phyloP scores from a whole-genome alignment of 2,113 vertebrate species.

The Numida meleagris region DNA sequence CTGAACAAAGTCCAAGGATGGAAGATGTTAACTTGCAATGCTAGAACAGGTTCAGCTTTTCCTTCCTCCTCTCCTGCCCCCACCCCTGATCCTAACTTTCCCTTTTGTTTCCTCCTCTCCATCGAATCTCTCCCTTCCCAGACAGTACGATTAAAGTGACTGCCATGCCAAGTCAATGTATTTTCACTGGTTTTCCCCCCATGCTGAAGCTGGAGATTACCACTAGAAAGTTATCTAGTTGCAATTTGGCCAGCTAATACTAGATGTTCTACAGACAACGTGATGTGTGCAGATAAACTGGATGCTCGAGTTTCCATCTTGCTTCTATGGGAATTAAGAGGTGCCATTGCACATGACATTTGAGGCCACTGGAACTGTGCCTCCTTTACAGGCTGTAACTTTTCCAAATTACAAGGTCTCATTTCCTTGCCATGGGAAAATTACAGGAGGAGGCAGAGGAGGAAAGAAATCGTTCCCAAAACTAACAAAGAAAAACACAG shows the following conservation, averaged over 20 bases:
- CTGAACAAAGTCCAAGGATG: slow-evolving; percentile 70
- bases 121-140: background rate
- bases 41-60: background rate
- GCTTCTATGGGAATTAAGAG: slow-evolving; percentile 32
- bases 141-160: background rate
- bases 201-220: background rate
- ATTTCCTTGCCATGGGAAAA: slow-evolving; percentile 63
- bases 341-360: slow-evolving; percentile 47
- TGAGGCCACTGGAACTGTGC: slow-evolving; percentile 32
- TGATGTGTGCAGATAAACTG: slow-evolving; percentile 33
- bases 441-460: slow-evolving; percentile 55
- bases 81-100: background rate
- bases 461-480: slow-evolving; percentile 58
- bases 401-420: slow-evolving; percentile 68
- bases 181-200: background rate
- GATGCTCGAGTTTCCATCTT: slow-evolving; percentile 32
- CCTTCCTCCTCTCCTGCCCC: background rate
- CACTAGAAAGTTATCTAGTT: slow-evolving; percentile 18
- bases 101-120: background rate
- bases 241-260: slow-evolving; percentile 33
- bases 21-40: background rate
- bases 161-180: background rate
- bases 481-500: slow-evolving; percentile 67
- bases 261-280: slow-evolving; percentile 4
- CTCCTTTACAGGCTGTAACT: slow-evolving; percentile 64